Evolutionary conservation across 2,888 invertebrate genomes (phyloP), one percentile per base, ranked within the genome.

Genomic region (Luperina nickerlii): DNA sequence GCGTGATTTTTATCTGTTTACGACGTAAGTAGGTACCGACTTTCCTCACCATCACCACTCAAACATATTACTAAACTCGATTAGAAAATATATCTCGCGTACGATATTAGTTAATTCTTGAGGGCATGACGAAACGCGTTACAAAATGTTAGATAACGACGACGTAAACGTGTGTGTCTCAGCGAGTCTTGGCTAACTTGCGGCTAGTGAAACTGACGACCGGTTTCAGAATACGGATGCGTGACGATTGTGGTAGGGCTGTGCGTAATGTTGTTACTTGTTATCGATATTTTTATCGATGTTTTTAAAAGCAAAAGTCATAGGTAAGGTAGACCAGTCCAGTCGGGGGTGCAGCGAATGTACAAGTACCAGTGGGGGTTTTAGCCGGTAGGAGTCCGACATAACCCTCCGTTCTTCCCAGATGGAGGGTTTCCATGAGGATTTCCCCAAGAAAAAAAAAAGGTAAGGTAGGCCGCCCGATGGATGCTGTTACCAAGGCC

Each of bases 191-290:
- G 78, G 71, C 72, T 48, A 74, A 81, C 72, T 27, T 0, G 45
- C 2, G 38, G 45, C 6, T 24, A 74, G 83, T 75, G 73, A 78
- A 78, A 70, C 74, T 65, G 62, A 11, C 15, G 69, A 76, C 84
- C 78, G 72, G 77, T 78, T 89, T 65, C 82, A 82, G 88, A 90
- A 89, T 88, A 90, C 79, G 83, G 74, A 84, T 79, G 79, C 68
- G 79, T 84, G 76, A 81, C 82, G 86, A 57, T 79, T 78, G 62
- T 18, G 45, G 6, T 85, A 88, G 85, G 74, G 90, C 2, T 82
- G 84, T 20, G 42, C n/a, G 54, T 38, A 57, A 32, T 27, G 5
- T 27, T 57, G 2, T 51, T 60, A 62, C 7, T 27, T 62, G 15
- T 62, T 71, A 20, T 38, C 71, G 51, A 74, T 76, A 9, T 68